These are phyloP conservation scores for Drosophila falleni DNA, from an alignment of 2,888 invertebrate genomes.

Conservation along the genomic window DNA sequence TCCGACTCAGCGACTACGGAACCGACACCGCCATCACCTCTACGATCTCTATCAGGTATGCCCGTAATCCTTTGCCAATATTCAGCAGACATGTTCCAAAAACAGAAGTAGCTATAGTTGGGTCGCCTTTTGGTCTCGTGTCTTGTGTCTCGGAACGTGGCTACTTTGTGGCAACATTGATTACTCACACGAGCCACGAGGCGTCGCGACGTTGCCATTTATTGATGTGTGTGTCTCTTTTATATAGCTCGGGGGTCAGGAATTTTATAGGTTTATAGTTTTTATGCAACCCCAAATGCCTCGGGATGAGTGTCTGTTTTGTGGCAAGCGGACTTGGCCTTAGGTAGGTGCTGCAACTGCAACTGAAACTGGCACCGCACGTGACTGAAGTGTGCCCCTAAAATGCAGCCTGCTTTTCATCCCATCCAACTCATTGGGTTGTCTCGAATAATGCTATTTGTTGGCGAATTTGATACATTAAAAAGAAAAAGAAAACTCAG, in stretches of 20 bases:
- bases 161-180: conserved; percentile 79
- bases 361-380: conserved; percentile 19
- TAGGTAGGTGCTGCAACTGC: conserved; percentile 42
- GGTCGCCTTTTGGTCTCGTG: conserved; percentile 20
- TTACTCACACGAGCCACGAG: conserved; percentile 73
- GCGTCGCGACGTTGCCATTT: conserved; percentile 47
- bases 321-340: conserved; percentile 11
- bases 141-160: conserved; percentile 69
- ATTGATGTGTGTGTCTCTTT: conserved; percentile 49
- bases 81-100: conserved; percentile 64
- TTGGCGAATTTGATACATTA: not conserved
- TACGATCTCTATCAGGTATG: conserved; percentile 84
- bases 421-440: not conserved
- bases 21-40: conserved; percentile 84
- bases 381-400: conserved; percentile 35
- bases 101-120: conserved; percentile 10
- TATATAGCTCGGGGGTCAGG: conserved; percentile 16
- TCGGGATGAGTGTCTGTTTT: conserved; percentile 2
- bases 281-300: conserved; percentile 43
- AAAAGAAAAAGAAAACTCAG: too few relatives aligned
- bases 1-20: conserved; percentile 74
- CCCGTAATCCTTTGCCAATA: conserved; percentile 77
- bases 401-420: conserved; percentile 8
- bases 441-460: not conserved
- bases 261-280: conserved; percentile 63